phyloP scores from a whole-genome alignment of 2,113 vertebrate species.

The Gallinago undulata region DNA sequence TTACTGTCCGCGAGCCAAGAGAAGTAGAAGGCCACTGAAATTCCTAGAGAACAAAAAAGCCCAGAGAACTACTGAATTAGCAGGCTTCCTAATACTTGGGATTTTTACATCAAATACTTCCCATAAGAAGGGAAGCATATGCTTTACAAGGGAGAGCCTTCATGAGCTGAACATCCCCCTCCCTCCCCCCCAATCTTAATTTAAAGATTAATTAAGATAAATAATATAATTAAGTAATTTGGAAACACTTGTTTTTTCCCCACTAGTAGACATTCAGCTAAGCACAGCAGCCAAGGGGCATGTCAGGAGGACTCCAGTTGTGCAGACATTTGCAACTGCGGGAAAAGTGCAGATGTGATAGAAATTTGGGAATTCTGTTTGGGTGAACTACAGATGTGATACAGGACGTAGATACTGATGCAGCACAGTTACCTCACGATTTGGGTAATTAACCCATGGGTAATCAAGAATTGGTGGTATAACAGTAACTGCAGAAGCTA shows the following conservation, averaged over 20 bases:
- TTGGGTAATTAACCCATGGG: neutral
- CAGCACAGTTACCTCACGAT: neutral
- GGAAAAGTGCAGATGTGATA: neutral
- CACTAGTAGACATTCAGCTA: neutral
- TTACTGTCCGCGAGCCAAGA: neutral
- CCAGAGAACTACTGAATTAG: neutral
- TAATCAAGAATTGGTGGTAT: neutral
- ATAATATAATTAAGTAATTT: neutral
- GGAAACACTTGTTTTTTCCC: neutral
- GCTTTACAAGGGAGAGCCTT: neutral
- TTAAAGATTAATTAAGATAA: slow-evolving; percentile 17
- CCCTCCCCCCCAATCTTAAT: neutral
- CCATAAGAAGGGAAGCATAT: neutral
- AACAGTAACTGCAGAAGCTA: neutral
- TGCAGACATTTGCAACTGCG: neutral
- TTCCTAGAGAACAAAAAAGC: neutral
- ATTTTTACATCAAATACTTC: neutral
- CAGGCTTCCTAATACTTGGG: neutral
- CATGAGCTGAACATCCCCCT: neutral
- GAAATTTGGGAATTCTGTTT: neutral
- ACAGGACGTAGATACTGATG: neutral
- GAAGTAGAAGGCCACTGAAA: neutral
- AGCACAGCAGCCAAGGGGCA: neutral
- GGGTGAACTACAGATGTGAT: neutral
- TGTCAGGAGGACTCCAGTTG: neutral